Base-by-base conservation (phyloP, 2,888 invertebrate species). In the Dorcus hopei region DNA sequence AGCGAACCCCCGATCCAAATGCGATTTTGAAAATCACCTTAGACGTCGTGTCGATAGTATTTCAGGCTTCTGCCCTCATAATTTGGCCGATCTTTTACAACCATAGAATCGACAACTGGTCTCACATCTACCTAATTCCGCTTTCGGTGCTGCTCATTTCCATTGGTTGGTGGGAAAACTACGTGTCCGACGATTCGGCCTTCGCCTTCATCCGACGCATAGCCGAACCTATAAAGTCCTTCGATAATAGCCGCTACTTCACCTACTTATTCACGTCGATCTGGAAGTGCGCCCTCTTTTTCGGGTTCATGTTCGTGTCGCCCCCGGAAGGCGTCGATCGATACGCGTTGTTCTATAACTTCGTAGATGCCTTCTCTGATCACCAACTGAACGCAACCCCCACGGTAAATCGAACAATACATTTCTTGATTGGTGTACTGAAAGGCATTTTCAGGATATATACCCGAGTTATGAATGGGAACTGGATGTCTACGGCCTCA, bases 91-190 rank as follows among this genome's bases (percentile, higher is more conserved):
- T 88, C 7, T 70, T 85, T 49, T 47, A 47, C 9, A 33, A 6
- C 26, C 5, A 3, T 4, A 7, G 26, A 4, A 6, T 6, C 26
- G 26, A 4, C 7, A 6, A 33, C 3, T 33, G 26, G 26, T 33
- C 26, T 3, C 3, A 54, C 11, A 33, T 63, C 61, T 63, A 75
- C 8, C 26, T 85, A 9, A 83, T 87, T 61, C 87, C 89, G 0
- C 63, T 87, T 3, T 84, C 89, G 3, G 79, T 89, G 53, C 67
- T 89, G 26, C 79, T 91, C 19, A 83, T 87, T 54, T 93, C 93
- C 0, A 79, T 87, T 48, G 88, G 89, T 26, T 93, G 91, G 91
- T 93, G 93, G 92, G 88, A 90, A 73, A 93, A 92, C 76, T 93
- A 84, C 74, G 82, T 89, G 7, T 82, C 83, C 9, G 38, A 75